These are phyloP conservation scores for Holothuria leucospilota DNA, from an alignment of 53 echinoderm and acorn worm genomes.

Conservation along the genomic window DNA sequence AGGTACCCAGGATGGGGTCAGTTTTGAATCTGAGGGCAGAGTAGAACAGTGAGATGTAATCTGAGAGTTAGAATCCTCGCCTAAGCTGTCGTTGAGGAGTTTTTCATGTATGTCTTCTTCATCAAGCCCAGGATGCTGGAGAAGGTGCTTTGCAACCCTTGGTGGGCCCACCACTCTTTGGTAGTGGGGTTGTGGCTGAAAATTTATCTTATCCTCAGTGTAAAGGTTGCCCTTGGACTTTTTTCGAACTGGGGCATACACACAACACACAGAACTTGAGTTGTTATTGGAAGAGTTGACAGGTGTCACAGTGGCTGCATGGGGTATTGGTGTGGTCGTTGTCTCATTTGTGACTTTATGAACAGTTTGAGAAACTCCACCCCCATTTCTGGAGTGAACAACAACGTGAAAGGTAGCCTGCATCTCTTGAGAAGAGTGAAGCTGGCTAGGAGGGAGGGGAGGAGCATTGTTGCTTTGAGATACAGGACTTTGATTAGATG, in stretches of 20 bases:
- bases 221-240: conserved; percentile 43
- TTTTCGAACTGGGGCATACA: conserved; percentile 24
- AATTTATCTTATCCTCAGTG: not conserved
- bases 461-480: not conserved
- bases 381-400: conserved; percentile 84
- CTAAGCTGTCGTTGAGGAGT: not conserved
- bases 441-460: conserved; percentile 24
- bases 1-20: not conserved
- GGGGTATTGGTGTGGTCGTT: conserved; percentile 39
- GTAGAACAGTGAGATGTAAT: conserved; percentile 30
- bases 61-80: not conserved
- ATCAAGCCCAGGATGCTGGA: not conserved
- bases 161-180: conserved; percentile 46
- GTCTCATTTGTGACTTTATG: conserved; percentile 11
- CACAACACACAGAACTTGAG: conserved; percentile 21
- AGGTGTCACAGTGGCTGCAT: conserved; percentile 24
- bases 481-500: not conserved
- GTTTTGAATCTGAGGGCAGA: conserved; percentile 37
- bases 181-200: conserved; percentile 16
- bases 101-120: not conserved
- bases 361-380: conserved; percentile 26
- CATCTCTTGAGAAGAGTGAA: conserved; percentile 64
- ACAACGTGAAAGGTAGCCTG: conserved; percentile 94
- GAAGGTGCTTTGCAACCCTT: conserved; percentile 8
- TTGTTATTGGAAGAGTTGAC: conserved; percentile 23